A percentile compares a stretch with the other conserved stretches of the same genome.
phyloP scores from a whole-genome alignment of 1,140 invertebrate species.

The Eumeta japonica region DNA sequence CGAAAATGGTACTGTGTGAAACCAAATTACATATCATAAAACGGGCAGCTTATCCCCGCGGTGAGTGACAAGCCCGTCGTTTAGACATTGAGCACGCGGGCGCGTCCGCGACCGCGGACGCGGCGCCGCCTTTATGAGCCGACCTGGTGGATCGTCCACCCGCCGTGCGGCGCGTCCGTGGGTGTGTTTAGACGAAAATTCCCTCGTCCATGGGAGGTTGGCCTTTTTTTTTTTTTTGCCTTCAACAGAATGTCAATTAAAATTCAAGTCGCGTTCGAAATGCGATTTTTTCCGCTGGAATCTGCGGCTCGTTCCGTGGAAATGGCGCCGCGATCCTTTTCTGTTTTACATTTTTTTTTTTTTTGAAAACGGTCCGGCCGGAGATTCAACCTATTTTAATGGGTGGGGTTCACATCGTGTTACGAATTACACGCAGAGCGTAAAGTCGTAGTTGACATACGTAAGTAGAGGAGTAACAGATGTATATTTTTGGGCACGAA shows the following conservation, averaged over 20 bases:
- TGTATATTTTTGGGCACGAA: no score
- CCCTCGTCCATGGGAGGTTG: no score
- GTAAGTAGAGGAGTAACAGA: no score
- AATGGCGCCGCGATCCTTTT: constrained; percentile 49
- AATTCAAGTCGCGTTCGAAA: constrained; percentile 58
- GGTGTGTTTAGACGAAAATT: no score
- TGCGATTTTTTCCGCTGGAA: constrained; percentile 54
- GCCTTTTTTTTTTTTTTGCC: constrained; percentile 21
- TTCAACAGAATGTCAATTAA: constrained; percentile 53
- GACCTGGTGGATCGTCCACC: constrained; percentile 26
- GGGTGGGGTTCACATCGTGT: constrained; percentile 45
- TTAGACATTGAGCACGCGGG: no score
- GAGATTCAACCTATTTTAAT: constrained; percentile 56
- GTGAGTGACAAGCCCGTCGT: constrained; percentile 6
- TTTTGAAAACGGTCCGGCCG: constrained; percentile 50
- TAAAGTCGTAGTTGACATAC: no score
- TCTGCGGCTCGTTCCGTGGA: constrained; percentile 50
- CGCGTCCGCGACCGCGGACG: no score
- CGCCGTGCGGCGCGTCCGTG: no score
- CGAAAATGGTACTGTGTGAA: no score
- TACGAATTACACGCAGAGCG: constrained; percentile 49
- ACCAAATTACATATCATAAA: no score
- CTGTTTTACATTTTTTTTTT: constrained; percentile 49
- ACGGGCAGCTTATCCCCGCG: no score
- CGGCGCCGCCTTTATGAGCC: constrained; percentile 24